Conservation (phyloP, 2,113 vertebrate genomes). For the Neodontobutis hainanensis region DNA sequence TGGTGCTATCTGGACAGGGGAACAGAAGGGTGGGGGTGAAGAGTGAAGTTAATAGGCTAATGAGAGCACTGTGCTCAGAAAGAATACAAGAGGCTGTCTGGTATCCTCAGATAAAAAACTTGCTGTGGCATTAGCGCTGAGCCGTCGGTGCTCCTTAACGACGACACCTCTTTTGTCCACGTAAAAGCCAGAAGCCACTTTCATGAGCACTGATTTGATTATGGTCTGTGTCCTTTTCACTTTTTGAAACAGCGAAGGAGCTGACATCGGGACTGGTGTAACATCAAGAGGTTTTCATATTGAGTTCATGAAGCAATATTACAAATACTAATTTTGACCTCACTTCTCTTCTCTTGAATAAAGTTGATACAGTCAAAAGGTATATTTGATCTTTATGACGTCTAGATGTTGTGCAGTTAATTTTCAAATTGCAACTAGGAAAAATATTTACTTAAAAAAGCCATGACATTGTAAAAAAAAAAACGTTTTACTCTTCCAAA, state of each 20-base stretch:
- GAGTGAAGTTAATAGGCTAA: conserved; percentile 76
- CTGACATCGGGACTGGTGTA: not conserved
- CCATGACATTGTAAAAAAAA: too few relatives aligned
- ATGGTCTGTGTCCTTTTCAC: conserved; percentile 54
- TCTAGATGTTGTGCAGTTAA: too few relatives aligned
- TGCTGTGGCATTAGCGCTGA: conserved; percentile 67
- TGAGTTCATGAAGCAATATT: too few relatives aligned
- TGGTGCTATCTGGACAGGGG: conserved; percentile 40
- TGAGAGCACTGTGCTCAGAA: conserved; percentile 61
- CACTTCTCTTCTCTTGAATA: too few relatives aligned
- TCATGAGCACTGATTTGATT: conserved; percentile 84
- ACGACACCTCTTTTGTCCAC: conserved; percentile 80
- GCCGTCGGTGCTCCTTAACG: conserved; percentile 70
- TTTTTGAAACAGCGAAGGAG: conserved; percentile 82
- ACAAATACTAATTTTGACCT: too few relatives aligned
- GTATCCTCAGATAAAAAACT: conserved; percentile 77
- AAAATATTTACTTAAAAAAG: too few relatives aligned
- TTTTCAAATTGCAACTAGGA: too few relatives aligned
- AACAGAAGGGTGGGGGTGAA: conserved; percentile 53
- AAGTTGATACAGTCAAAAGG: too few relatives aligned
- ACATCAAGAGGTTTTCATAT: too few relatives aligned
- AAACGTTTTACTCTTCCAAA: too few relatives aligned
- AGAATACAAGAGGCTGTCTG: conserved; percentile 76
- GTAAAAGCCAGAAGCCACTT: conserved; percentile 81
- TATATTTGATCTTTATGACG: too few relatives aligned